These are phyloP conservation scores for Sarcophaga bullata DNA, from an alignment of 1,140 invertebrate species.

Conservation along the genomic window DNA sequence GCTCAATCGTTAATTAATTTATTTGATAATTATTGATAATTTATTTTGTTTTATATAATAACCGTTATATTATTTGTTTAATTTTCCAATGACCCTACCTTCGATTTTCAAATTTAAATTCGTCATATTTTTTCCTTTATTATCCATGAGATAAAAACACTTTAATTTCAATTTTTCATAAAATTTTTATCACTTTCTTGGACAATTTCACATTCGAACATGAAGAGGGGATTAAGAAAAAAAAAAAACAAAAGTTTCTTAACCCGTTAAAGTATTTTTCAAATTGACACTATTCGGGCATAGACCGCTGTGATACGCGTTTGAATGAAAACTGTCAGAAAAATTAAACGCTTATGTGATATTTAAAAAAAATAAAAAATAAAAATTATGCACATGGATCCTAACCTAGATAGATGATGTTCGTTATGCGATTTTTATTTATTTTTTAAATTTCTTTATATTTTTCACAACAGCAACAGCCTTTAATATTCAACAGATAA, in stretches of 20 bases:
- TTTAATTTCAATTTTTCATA: not conserved
- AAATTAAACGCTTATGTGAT: not conserved
- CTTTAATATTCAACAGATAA: not conserved
- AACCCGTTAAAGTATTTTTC: not conserved
- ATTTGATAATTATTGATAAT: too few relatives aligned
- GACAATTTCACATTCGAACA: not conserved
- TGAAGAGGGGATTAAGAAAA: not conserved
- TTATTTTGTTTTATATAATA: too few relatives aligned
- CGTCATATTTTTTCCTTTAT: too few relatives aligned
- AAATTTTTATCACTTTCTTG: conserved; percentile 3
- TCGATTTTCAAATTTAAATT: too few relatives aligned
- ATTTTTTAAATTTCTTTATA: conserved; percentile 12
- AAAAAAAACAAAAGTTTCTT: not conserved
- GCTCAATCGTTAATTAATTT: too few relatives aligned
- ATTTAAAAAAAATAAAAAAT: not conserved
- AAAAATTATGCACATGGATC: not conserved
- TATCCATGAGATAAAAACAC: not conserved
- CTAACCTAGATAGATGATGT: too few relatives aligned
- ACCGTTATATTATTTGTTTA: too few relatives aligned
- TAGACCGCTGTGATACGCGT: conserved; percentile 26
- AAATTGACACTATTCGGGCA: not conserved
- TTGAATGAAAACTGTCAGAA: conserved; percentile 35
- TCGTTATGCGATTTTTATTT: conserved; percentile 7
- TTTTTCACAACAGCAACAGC: not conserved
- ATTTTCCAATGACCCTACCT: too few relatives aligned